A percentile compares a stretch with the other conserved stretches of the same genome.
Evolutionary conservation across 2,888 invertebrate species (phyloP).

Genomic region (Choristoneura rosaceana): DNA sequence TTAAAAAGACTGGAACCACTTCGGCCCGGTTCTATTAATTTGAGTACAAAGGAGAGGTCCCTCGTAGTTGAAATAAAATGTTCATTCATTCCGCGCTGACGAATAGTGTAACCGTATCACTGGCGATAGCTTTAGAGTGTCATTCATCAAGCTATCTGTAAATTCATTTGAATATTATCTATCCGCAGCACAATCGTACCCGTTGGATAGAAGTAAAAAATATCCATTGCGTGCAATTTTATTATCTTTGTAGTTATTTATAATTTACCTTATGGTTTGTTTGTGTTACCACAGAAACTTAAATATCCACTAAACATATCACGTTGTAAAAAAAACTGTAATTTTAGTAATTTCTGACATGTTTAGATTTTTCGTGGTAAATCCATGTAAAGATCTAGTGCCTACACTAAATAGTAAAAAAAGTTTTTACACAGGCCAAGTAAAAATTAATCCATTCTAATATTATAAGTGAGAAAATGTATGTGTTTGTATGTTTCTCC

Average conservation of each 20-base stretch:
- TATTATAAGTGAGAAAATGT: too few relatives aligned
- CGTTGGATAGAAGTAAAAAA: constrained; percentile 10
- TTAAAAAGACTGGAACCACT: constrained; percentile 12
- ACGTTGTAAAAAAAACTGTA: too few relatives aligned
- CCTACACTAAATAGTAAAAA: too few relatives aligned
- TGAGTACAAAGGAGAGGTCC: constrained; percentile 9
- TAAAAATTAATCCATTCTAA: too few relatives aligned
- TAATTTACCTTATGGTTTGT: too few relatives aligned
- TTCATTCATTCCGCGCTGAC: constrained; percentile 25
- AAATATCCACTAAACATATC: too few relatives aligned
- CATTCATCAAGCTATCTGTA: constrained; percentile 45
- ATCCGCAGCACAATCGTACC: constrained; percentile 30
- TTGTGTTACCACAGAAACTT: too few relatives aligned
- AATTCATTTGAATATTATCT: constrained; percentile 48
- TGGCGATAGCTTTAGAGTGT: constrained; percentile 38
- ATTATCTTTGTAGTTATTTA: background rate
- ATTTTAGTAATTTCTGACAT: too few relatives aligned
- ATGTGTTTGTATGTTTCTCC: too few relatives aligned
- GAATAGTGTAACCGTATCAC: constrained; percentile 35
- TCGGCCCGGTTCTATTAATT: background rate
- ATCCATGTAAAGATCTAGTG: too few relatives aligned
- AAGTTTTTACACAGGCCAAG: too few relatives aligned
- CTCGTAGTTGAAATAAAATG: constrained; percentile 29
- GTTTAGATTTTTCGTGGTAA: too few relatives aligned
- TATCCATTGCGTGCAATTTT: background rate